Evolutionary conservation across 2,113 vertebrate genomes (phyloP), one percentile per base, ranked within the genome.

Genomic region (Loxodonta africana): DNA sequence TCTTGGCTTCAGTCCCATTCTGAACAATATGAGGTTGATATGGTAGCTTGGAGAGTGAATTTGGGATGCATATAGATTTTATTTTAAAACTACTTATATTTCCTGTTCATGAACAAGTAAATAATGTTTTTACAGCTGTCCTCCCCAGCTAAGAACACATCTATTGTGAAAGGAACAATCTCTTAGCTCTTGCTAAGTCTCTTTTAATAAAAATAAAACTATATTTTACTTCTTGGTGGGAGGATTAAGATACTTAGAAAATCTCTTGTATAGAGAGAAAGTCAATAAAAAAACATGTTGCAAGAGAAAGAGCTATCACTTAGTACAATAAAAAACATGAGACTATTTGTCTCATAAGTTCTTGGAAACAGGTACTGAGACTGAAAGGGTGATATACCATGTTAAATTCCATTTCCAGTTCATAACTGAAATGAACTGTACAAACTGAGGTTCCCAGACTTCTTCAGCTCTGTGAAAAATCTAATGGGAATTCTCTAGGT

Each of bases 31-130:
- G 83, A 98, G 74, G 73, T 94, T 94, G 97, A 96, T 96, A 95
- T 69, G 73, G 95, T 95, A 93, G 95, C 84, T 93, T 82, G 33
- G 86, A 97, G 96, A 96, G 85, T 95, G 97, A 95, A 93, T 97
- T 85, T 94, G 69, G 95, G 97, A 94, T 97, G 95, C 94, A 77
- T 88, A 88, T 94, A 97, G 96, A 96, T 97, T 97, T 98, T 97
- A 98, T 97, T 98, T 97, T 96, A 97, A 94, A 96, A 95, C 44
- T 57, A 93, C 95, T 98, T 96, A 93, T 57, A 91, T 87, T 92
- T 87, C 44, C 86, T 78, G 81, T 94, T 86, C 80, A 91, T 62
- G 92, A 97, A 95, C 94, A 97, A 97, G 92, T 73, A 94, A 97
- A 96, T 62, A 89, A 95, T 84, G 48, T 74, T 87, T 97, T 94